Evolutionary conservation across 1,140 invertebrate species (phyloP), one percentile per base, ranked within the genome.

Genomic region (Caenorhabditis tropicalis): DNA sequence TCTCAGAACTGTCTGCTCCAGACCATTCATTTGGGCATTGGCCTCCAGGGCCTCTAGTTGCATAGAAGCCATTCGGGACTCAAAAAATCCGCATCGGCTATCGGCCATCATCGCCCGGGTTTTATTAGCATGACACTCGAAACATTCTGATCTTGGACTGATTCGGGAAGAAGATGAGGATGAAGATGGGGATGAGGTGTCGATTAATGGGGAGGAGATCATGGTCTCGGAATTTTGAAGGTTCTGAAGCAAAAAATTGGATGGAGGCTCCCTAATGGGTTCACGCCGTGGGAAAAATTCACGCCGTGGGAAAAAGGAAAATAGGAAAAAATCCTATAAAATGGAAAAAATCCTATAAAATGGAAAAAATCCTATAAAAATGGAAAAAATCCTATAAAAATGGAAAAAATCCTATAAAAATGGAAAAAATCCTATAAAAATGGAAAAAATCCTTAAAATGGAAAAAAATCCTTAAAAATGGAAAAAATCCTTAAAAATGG

Each of bases 151-250:
- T 7, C 65, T 33, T 43, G 65, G 65, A 27, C 65, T 74, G 65
- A 74, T 74, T 46, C 65, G 43, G 19, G 65, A 74, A 1, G 65
- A 74, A 4, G 65, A 74, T 5, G 65, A 74, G 2, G 65, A 74
- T 0, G 65, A 74, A 1, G 65, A 74, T 27, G 65, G 65, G 2
- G 65, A 74, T 0, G 65, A 12, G 3, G 36, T 43, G 15, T 74
- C 65, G 16, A 43, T 74, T 1, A 74, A 24, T 6, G 65, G 65
- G 27, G 65, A 74, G 16, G 65, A 43, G 3, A 74, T 43, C 6
- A 74, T 9, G n/a, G 65, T 46, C 12, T 36, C 65, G 9, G 65
- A 70, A n/a, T 29, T 43, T 10, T 51, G 48, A n/a, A 51, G n/a
- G 48, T 15, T 51, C n/a, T 10, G n/a, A 51, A 2, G 48, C 16